Evolutionary conservation across 2,797 vertebrate species (phyloP).

Genomic region (Darevskia nairensis): DNA sequence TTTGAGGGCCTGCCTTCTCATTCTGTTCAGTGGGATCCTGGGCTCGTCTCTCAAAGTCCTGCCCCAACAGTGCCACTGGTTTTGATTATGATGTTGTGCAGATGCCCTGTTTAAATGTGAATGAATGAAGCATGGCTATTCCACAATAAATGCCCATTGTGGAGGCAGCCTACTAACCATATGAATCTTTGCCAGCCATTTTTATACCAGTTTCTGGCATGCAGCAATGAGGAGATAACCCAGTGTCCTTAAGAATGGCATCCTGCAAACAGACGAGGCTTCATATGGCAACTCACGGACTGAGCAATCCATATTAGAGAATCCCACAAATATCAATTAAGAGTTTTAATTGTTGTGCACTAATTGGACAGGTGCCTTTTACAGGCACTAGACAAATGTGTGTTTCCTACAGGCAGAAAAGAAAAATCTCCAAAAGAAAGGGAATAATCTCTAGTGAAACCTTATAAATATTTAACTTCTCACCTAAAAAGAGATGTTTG

Average conservation of each 20-base stretch:
- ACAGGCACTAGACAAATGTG: slow-evolving; percentile 33
- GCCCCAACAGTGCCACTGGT: no score
- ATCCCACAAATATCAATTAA: slow-evolving; percentile 23
- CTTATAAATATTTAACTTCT: slow-evolving; percentile 58
- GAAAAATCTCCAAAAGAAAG: slow-evolving; percentile 20
- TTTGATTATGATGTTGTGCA: no score
- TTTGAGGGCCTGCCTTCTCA: no score
- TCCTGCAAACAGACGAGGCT: neutral
- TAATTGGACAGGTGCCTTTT: slow-evolving; percentile 27
- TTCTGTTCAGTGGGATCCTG: no score
- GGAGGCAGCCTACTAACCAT: neutral
- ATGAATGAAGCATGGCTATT: neutral
- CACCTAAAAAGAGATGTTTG: slow-evolving; percentile 50
- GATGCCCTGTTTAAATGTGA: no score
- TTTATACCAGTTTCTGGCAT: neutral
- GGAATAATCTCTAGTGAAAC: slow-evolving; percentile 39
- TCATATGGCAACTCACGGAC: neutral
- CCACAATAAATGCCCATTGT: neutral
- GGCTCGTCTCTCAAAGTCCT: no score
- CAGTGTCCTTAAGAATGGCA: neutral
- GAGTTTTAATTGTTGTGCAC: neutral
- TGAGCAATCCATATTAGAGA: slow-evolving; percentile 22
- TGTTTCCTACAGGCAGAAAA: slow-evolving; percentile 34
- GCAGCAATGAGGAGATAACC: neutral
- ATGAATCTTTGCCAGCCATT: neutral